Evolutionary conservation across 2,113 vertebrate genomes (phyloP).

Genomic region (Dendropsophus ebraccatus): DNA sequence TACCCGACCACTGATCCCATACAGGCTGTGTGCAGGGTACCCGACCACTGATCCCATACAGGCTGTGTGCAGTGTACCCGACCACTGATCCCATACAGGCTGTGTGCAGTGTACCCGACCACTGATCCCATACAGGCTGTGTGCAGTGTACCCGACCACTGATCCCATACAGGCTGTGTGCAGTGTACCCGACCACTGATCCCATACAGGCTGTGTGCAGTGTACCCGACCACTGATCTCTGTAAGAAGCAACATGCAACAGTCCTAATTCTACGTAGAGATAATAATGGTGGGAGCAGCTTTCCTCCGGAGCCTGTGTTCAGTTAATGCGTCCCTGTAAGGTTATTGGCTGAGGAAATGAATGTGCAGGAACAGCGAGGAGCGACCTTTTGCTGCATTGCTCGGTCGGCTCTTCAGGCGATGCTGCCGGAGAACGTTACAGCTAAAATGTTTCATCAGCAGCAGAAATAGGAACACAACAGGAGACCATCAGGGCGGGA

Average conservation of each 20-base stretch:
- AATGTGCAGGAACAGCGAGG: conserved; percentile 24
- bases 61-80: too few species aligned
- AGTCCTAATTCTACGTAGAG: background rate
- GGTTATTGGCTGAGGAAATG: conserved; percentile 12
- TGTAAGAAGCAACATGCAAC: background rate
- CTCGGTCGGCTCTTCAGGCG: conserved; percentile 42
- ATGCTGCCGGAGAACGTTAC: conserved; percentile 36
- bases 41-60: too few species aligned
- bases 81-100: too few species aligned
- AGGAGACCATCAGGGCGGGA: conserved; percentile 50
- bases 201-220: too few species aligned
- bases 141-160: too few species aligned
- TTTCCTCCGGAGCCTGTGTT: background rate
- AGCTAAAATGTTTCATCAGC: conserved; percentile 57
- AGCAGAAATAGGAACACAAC: conserved; percentile 53
- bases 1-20: too few species aligned
- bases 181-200: too few species aligned
- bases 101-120: too few species aligned
- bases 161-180: too few species aligned
- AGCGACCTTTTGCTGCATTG: conserved; percentile 40
- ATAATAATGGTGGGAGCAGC: background rate
- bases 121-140: too few species aligned
- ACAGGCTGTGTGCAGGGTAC: too few species aligned
- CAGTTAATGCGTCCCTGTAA: conserved; percentile 13
- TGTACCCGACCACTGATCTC: too few species aligned